Conservation (phyloP, 2,797 vertebrate species). For the Coregonus ussuriensis region DNA sequence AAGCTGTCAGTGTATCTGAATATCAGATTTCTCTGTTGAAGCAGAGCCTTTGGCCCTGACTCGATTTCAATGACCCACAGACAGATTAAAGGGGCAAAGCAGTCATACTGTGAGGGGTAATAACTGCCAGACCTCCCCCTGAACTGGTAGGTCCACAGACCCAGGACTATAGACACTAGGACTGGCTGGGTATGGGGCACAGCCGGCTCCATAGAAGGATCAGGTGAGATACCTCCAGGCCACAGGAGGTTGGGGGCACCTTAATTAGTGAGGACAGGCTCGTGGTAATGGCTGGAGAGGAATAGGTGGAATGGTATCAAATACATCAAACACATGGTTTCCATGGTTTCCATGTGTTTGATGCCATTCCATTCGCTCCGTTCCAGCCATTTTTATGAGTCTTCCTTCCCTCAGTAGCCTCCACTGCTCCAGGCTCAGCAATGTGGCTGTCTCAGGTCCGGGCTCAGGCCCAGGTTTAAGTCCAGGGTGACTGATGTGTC, state of each 20-base stretch:
- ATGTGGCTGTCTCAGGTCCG: not conserved
- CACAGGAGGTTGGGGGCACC: too few relatives aligned
- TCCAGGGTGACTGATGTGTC: not conserved
- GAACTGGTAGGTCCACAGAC: not conserved
- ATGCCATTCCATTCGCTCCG: too few relatives aligned
- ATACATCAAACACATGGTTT: too few relatives aligned
- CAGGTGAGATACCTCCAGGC: not conserved
- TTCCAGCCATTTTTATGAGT: too few relatives aligned
- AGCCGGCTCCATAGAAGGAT: not conserved
- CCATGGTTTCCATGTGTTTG: too few relatives aligned
- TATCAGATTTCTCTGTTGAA: constrained; percentile 35
- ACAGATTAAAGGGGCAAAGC: not conserved
- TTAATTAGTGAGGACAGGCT: too few relatives aligned
- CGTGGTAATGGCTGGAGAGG: too few relatives aligned
- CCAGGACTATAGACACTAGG: not conserved
- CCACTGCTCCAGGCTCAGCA: not conserved
- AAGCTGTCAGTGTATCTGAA: constrained; percentile 16
- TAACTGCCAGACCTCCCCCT: not conserved
- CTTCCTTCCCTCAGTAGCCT: too few relatives aligned
- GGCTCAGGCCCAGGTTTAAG: not conserved
- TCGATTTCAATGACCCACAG: constrained; percentile 20
- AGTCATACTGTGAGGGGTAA: not conserved
- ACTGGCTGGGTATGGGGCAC: not conserved
- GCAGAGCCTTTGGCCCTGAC: not conserved
- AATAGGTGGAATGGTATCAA: too few relatives aligned